phyloP scores from a whole-genome alignment of 1,140 invertebrate species.

The Eulimnadia texana region DNA sequence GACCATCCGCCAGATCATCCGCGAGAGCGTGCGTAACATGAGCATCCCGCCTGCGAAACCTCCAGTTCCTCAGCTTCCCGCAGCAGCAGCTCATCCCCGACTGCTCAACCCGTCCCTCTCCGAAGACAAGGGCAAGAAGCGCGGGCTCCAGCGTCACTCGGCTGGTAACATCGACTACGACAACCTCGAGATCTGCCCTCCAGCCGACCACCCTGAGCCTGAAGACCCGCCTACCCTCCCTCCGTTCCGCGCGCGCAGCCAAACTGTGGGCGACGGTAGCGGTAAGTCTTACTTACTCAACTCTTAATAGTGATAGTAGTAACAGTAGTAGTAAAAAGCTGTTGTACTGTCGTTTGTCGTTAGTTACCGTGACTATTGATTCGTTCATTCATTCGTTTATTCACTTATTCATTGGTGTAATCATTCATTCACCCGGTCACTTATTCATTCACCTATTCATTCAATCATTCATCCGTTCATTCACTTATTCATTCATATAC shows the following conservation, averaged over 20 bases:
- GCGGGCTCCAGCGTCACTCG: slow-evolving; percentile 65
- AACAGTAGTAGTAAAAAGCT: too few relatives aligned
- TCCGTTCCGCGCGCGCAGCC: slow-evolving; percentile 41
- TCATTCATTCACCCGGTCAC: too few relatives aligned
- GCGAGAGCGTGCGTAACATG: slow-evolving; percentile 88
- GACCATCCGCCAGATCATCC: slow-evolving; percentile 88
- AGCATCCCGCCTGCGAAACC: slow-evolving; percentile 53
- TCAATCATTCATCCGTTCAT: too few relatives aligned
- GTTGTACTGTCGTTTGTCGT: too few relatives aligned
- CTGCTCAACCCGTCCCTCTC: slow-evolving; percentile 19
- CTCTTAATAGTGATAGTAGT: neutral
- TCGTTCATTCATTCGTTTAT: too few relatives aligned
- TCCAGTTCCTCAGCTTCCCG: slow-evolving; percentile 3
- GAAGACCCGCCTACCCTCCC: slow-evolving; percentile 25
- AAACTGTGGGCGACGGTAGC: slow-evolving; percentile 67
- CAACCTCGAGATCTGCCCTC: slow-evolving; percentile 40
- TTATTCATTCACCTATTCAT: too few relatives aligned
- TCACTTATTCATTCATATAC: too few relatives aligned
- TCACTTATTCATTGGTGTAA: too few relatives aligned
- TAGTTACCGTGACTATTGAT: too few relatives aligned
- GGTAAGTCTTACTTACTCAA: slow-evolving; percentile 44
- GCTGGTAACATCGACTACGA: slow-evolving; percentile 77
- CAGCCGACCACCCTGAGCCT: slow-evolving; percentile 24
- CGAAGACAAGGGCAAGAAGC: slow-evolving; percentile 49
- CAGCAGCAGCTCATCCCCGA: slow-evolving; percentile 18